A percentile compares a stretch with the other conserved stretches of the same genome.
These are phyloP conservation scores for Hoplodrina blanda DNA, from an alignment of 2,888 invertebrate genomes.

Conservation along the genomic window DNA sequence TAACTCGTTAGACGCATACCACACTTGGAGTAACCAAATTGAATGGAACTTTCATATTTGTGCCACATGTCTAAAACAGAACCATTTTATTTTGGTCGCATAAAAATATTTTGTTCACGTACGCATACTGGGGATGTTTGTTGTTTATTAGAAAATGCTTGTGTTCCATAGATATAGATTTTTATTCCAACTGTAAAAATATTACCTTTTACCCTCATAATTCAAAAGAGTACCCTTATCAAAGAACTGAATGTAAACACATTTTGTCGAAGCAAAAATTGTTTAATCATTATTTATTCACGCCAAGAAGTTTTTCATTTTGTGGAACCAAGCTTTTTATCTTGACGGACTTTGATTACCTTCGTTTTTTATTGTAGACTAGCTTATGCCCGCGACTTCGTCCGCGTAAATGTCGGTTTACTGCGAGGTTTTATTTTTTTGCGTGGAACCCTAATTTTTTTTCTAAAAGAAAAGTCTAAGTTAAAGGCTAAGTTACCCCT, in stretches of 20 bases:
- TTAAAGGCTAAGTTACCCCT: too few species aligned
- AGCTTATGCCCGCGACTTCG: too few species aligned
- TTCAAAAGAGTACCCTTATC: conserved; percentile 46
- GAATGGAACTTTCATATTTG: conserved; percentile 26
- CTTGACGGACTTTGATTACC: conserved; percentile 38
- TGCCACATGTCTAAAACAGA: conserved; percentile 18
- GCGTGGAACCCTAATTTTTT: too few species aligned
- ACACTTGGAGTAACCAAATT: conserved; percentile 22
- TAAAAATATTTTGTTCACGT: conserved; percentile 65
- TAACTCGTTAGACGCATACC: conserved; percentile 19
- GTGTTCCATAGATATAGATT: conserved; percentile 51
- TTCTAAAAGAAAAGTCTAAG: too few species aligned
- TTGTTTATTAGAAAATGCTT: conserved; percentile 65
- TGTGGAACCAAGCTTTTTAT: conserved; percentile 26
- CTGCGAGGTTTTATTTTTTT: too few species aligned
- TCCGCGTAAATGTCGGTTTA: too few species aligned
- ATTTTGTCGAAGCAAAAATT: conserved; percentile 48
- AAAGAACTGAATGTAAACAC: conserved; percentile 36
- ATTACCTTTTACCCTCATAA: conserved; percentile 55
- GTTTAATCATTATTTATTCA: conserved; percentile 50
- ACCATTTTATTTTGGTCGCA: conserved; percentile 56
- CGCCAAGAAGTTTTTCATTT: conserved; percentile 33
- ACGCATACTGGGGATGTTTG: conserved; percentile 54
- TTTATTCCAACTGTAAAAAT: conserved; percentile 52
- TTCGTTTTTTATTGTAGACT: too few species aligned